Evolutionary conservation across 1,140 invertebrate species (phyloP).

Genomic region (Drosophila seguyi): DNA sequence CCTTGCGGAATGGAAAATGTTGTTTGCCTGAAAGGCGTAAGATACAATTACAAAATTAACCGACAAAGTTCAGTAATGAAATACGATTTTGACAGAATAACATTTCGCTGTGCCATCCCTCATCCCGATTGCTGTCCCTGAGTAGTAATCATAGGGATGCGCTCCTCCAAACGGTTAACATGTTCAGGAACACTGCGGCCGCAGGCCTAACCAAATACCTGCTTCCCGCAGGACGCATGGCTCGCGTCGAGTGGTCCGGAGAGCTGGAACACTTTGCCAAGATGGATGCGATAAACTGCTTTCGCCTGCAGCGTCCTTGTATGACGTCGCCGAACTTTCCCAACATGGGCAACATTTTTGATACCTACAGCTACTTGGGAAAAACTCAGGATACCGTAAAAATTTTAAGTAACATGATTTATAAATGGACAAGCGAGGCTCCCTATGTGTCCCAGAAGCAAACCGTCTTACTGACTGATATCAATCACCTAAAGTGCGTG

Average conservation of each 20-base stretch:
- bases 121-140: too few relatives aligned
- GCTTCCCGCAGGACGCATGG: background rate
- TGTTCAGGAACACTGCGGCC: background rate
- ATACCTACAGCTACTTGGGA: background rate
- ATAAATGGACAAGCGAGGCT: background rate
- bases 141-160: background rate
- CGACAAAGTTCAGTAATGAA: background rate
- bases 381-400: background rate
- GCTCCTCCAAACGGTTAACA: background rate
- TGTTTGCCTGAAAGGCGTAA: background rate
- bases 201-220: background rate
- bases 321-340: conserved; percentile 10
- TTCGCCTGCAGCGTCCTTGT: background rate
- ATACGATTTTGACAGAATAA: background rate
- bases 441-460: background rate
- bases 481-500: background rate
- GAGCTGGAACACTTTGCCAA: conserved; percentile 5
- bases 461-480: background rate
- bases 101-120: background rate
- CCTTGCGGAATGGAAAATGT: conserved; percentile 18
- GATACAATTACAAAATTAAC: background rate
- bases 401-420: background rate
- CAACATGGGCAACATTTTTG: conserved; percentile 8
- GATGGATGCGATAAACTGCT: background rate
- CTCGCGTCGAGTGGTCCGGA: background rate